Base-by-base conservation (phyloP, 2,113 vertebrate species). In the Tonatia bakeri region DNA sequence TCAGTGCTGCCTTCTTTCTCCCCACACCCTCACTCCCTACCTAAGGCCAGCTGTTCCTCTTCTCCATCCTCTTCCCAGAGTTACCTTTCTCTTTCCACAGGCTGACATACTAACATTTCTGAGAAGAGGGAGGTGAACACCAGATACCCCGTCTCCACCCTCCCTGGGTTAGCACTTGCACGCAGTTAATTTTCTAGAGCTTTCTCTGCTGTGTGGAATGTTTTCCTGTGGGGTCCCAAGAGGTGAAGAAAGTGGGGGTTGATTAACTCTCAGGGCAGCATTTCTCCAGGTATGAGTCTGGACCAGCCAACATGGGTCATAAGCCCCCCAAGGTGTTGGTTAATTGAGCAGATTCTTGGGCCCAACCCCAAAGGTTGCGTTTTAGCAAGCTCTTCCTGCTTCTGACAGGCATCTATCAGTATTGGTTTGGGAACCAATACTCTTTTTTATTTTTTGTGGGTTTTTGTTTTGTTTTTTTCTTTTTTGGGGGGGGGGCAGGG, bases 251-350 rank as follows among this genome's bases (percentile, higher is more conserved):
- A 33, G 56, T 14, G 4, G 7, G 10, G 38, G 33, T 45, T 56
- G 6, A 36, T 70, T 20, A 31, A 82, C 40, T 10, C 28, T 40
- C 16, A 24, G 64, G 73, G 12, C 12, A 33, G 1, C 0, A 4
- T 5, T 52, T 86, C 43, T 91, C 43, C 16, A 24, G 28, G 1
- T 24, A 40, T 54, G 88, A 86, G 16, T 54, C 36, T 43, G 22
- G 73, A n/a, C 50, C 15, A 5, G 0, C 26, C 1, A 0, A 14
- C 12, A 1, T 64, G 38, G 56, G 59, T 69, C 26, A 4, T 43
- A 85, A 50, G 50, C 28, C 40, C 19, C 59, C 50, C 26, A 59
- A 40, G 40, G 26, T 59, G n/a, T 43, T 64, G 52, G 73, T 31
- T 52, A 86, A 61, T 36, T 11, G 22, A 61, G 43, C 36, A 61